These are phyloP conservation scores for Clepsis dumicolana DNA, from an alignment of 2,888 invertebrate genomes.

Conservation along the genomic window DNA sequence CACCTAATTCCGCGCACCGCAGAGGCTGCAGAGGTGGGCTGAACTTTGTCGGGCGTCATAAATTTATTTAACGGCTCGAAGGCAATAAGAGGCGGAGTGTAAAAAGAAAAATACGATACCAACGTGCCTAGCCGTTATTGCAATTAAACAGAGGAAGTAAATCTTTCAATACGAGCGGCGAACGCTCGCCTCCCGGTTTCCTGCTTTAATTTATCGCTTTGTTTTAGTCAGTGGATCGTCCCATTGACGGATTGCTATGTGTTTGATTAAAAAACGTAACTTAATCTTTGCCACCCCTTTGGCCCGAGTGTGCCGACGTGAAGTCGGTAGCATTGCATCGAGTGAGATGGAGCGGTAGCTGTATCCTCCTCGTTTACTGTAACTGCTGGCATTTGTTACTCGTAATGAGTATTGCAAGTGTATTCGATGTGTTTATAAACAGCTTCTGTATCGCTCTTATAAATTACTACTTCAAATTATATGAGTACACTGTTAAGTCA, in stretches of 20 bases:
- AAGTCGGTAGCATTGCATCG: conserved; percentile 47
- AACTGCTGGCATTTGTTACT: conserved; percentile 34
- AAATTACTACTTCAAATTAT: not conserved
- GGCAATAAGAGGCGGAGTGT: conserved; percentile 86
- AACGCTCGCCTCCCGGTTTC: conserved; percentile 81
- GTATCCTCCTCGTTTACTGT: conserved; percentile 26
- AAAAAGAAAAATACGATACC: conserved; percentile 87
- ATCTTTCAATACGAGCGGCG: conserved; percentile 85
- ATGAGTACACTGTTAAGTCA: not conserved
- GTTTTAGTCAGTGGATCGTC: conserved; percentile 82
- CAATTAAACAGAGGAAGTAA: conserved; percentile 87
- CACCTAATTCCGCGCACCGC: conserved; percentile 80
- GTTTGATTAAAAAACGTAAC: conserved; percentile 83
- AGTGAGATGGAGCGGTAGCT: conserved; percentile 18
- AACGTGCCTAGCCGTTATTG: conserved; percentile 87
- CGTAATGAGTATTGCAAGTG: conserved; percentile 22
- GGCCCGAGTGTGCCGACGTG: conserved; percentile 47
- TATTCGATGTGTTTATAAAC: not conserved
- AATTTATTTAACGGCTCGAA: conserved; percentile 86
- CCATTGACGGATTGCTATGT: conserved; percentile 83
- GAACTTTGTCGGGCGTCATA: conserved; percentile 86
- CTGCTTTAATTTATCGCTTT: conserved; percentile 85
- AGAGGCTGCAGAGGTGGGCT: conserved; percentile 78
- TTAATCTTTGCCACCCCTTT: conserved; percentile 73
- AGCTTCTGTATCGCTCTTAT: not conserved